phyloP scores from a whole-genome alignment of 2,113 vertebrate species.

The Calypte anna region DNA sequence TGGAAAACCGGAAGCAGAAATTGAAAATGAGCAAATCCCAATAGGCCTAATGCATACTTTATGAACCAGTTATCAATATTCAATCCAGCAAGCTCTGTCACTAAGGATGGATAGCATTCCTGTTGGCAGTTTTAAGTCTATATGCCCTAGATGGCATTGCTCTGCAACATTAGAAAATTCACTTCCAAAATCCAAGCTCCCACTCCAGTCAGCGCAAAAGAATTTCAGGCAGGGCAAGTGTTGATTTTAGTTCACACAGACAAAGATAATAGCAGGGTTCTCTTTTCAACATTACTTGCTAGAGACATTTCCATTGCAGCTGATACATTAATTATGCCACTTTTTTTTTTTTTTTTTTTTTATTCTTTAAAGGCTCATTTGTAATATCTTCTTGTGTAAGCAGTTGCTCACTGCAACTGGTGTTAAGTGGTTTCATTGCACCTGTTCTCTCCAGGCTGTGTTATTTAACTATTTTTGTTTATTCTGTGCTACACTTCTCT shows the following conservation, averaged over 20 bases:
- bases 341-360: background rate
- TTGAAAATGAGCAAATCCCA: background rate
- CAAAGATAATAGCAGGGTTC: background rate
- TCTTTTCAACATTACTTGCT: background rate
- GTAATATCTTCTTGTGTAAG: background rate
- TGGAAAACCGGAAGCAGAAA: background rate
- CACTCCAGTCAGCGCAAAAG: background rate
- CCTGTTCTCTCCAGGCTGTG: conserved; percentile 15
- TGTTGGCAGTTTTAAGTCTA: background rate
- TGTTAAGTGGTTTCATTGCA: conserved; percentile 24
- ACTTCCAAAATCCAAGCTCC: background rate
- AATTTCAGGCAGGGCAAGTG: conserved; percentile 2
- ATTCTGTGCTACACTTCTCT: background rate
- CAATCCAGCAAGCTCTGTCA: background rate
- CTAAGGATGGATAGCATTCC: background rate
- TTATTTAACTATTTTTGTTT: conserved; percentile 5
- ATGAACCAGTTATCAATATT: background rate
- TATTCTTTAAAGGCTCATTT: conserved; percentile 4
- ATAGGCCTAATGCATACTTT: background rate
- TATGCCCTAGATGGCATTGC: conserved; percentile 39
- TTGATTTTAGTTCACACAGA: background rate
- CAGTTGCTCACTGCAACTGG: background rate
- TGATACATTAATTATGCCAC: background rate
- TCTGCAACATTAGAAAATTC: background rate
- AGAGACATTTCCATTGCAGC: conserved; percentile 13